phyloP scores from a whole-genome alignment of 2,797 vertebrate species.

The Crossoptilon crossoptilon region DNA sequence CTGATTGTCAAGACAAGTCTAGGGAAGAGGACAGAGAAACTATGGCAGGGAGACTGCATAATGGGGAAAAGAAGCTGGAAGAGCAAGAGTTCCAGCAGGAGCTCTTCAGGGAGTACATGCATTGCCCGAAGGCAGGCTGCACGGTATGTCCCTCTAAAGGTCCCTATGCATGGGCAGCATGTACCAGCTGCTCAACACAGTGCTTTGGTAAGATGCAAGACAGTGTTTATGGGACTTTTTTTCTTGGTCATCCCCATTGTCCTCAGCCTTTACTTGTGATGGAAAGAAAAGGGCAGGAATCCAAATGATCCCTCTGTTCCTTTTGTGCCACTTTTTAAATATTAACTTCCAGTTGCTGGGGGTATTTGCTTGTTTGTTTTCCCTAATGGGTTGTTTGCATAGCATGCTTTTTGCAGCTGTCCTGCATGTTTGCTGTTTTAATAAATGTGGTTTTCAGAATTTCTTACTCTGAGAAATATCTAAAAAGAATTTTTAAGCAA shows the following conservation, averaged over 20 bases:
- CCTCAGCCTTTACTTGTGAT: slow-evolving; percentile 3
- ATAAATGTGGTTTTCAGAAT: slow-evolving; percentile 44
- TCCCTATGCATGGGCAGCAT: slow-evolving; percentile 56
- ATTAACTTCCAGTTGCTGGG: neutral
- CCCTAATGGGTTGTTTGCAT: neutral
- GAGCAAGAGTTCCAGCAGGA: slow-evolving; percentile 69
- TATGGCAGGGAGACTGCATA: slow-evolving; percentile 71
- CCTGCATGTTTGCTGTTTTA: slow-evolving; percentile 26
- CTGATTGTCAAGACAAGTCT: slow-evolving; percentile 64
- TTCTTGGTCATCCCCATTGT: neutral
- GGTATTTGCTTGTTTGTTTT: neutral
- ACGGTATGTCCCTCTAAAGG: slow-evolving; percentile 71
- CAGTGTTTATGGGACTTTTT: slow-evolving; percentile 21
- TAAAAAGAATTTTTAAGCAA: neutral
- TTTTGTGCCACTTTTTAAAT: neutral
- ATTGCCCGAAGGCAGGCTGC: slow-evolving; percentile 69
- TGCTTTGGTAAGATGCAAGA: slow-evolving; percentile 44
- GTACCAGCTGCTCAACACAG: slow-evolving; percentile 53
- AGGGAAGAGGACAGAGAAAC: slow-evolving; percentile 71
- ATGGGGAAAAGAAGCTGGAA: slow-evolving; percentile 71
- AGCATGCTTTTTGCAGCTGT: neutral
- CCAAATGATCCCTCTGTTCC: neutral
- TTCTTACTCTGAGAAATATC: slow-evolving; percentile 4
- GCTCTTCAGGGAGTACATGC: slow-evolving; percentile 72
- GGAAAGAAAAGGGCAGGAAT: slow-evolving; percentile 18